Conservation (phyloP, 2,888 invertebrate species). For the Thymelicus lineola region DNA sequence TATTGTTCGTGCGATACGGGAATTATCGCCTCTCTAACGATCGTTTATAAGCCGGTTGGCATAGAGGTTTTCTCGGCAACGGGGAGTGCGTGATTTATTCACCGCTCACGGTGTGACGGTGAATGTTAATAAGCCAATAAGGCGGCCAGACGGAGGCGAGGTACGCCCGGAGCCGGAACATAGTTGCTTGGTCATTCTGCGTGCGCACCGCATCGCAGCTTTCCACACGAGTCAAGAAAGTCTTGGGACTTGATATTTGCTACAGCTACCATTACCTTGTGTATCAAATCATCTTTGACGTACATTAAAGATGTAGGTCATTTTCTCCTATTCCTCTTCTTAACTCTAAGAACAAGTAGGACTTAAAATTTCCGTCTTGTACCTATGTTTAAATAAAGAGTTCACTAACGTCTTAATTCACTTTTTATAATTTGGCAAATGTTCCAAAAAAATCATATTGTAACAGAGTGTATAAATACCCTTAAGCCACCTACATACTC, state of each 20-base stretch:
- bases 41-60: slow-evolving; percentile 67
- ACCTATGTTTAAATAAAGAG: neutral
- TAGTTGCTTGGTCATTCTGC: slow-evolving; percentile 43
- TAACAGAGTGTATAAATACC: slow-evolving; percentile 46
- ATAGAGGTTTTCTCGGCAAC: slow-evolving; percentile 61
- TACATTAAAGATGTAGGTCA: too few species aligned
- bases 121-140: slow-evolving; percentile 69
- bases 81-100: slow-evolving; percentile 66
- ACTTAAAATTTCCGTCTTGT: too few species aligned
- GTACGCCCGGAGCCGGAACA: slow-evolving; percentile 38
- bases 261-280: neutral
- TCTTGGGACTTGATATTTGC: slow-evolving; percentile 16
- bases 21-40: slow-evolving; percentile 56
- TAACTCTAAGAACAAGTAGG: too few species aligned
- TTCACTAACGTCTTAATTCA: slow-evolving; percentile 7
- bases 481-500: slow-evolving; percentile 57
- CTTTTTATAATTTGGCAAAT: slow-evolving; percentile 24
- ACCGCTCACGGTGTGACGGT: slow-evolving; percentile 55
- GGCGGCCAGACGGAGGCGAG: slow-evolving; percentile 45
- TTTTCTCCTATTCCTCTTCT: too few species aligned
- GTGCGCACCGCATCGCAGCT: slow-evolving; percentile 53
- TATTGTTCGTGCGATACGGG: slow-evolving; percentile 49
- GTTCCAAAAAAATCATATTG: slow-evolving; percentile 18
- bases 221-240: slow-evolving; percentile 49
- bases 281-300: too few species aligned